Evolutionary conservation across 1,140 invertebrate species (phyloP), one percentile per base, ranked within the genome.

Genomic region (Psilanteris sp.): DNA sequence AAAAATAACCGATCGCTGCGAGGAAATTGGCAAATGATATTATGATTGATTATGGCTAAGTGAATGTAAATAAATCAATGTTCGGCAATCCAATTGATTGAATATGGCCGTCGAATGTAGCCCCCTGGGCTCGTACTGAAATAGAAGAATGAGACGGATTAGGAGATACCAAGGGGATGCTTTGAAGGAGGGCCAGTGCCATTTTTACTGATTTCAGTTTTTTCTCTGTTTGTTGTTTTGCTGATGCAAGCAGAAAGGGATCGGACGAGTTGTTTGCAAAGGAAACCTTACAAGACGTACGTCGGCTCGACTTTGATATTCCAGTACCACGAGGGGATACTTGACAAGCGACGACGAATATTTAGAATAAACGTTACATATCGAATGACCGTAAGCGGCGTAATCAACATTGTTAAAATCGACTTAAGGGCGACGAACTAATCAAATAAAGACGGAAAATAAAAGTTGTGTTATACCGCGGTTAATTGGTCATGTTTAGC

Each of bases 41-140:
- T 54, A 6, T 26, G 15, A 14, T 32, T 43, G 26, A 55, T 55
- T 54, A 31, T 44, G 22, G 31, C 37, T 54, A 32, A 54, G 62
- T 54, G 29, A 67, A 46, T 54, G 29, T 55, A 44, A 55, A 67
- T 67, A 67, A 67, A 55, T 67, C 37, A 55, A 44, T 48, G 10
- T 31, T 20, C 6, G 32, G 3, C 31, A 20, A 39, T 52, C 54
- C 20, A 18, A 64, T 64, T 64, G 59, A 64, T 64, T 64, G 46
- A 52, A 52, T 52, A 52, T 64, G 24, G 8, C 18, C 16, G 29
- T 6, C 5, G 39, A 59, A 26, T 44, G 22, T 36, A 29, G 37
- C 62, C 39, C 14, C 24, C 16, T 2, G 50, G 15, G 62, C 11
- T 37, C n/a, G n/a, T n/a, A 2, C n/a, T 4, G 13, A 8, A n/a